Base-by-base conservation (phyloP, 2,113 vertebrate species). In the Hyla sarda region DNA sequence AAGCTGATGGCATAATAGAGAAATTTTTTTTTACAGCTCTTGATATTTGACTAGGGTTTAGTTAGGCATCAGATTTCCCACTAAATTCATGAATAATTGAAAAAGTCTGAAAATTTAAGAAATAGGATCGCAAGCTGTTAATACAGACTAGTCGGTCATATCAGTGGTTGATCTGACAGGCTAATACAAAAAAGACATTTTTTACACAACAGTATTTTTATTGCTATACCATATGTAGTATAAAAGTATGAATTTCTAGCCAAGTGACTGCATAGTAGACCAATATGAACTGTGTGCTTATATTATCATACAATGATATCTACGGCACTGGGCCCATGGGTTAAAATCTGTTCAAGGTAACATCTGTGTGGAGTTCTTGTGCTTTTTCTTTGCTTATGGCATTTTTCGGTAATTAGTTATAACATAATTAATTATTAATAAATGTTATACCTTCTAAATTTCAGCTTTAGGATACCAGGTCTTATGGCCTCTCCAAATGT, bases 1-100 rank as follows among this genome's bases (percentile, higher is more conserved):
- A 76, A 76, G 25, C 17, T 78, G 34, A 62, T 60, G 16, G 5
- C 6, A 56, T 56, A 52, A 58, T 28, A 65, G 13, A 65, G 2
- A 32, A 41, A 5, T 41, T n/a, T 17, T 19, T 60, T 19, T 62
- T 81, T 41, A 60, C 11, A 28, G 23, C 56, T 28, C 41, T 80
- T 80, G 32, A 5, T 17, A 60, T 78, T 78, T 78, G 75, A n/a
- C 30, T 11, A 78, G 52, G 17, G 28, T 10, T 76, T 23, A 30
- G 47, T 50, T 52, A 56, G 21, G 25, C 3, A 45, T 62, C 30
- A 45, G 28, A 56, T 78, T 78, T 56, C 50, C 28, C 9, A 56
- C 17, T 13, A 54, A 56, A 23, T 37, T 78, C 25, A 78, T 78
- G 17, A 78, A 56, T 78, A 56, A 56, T 78, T 74, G 23, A 56